Conservation (phyloP, 2,113 vertebrate species). For the cattle (Bos taurus) region ARS-UCD2.0 NC_037354.1:731501-732000, state of each 20-base stretch:
- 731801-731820: rapidly evolving
- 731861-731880: not conserved
- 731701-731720: not conserved
- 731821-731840: not conserved
- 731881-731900: not conserved
- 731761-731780: not conserved
- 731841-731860: not conserved
- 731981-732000: not conserved
- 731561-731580: not conserved
- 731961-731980: not conserved
- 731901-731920: not conserved
- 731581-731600: not conserved
- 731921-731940: not conserved
- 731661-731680: not conserved
- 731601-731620: not conserved
- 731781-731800: not conserved
- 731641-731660: not conserved
- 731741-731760: not conserved
- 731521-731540: not conserved
- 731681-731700: not conserved
- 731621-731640: not conserved
- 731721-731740: not conserved
- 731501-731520: not conserved
- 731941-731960: not conserved
- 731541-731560: not conserved